These are phyloP conservation scores for Cryptomyrus ogoouensis DNA, from an alignment of 2,113 vertebrate species.

Conservation along the genomic window DNA sequence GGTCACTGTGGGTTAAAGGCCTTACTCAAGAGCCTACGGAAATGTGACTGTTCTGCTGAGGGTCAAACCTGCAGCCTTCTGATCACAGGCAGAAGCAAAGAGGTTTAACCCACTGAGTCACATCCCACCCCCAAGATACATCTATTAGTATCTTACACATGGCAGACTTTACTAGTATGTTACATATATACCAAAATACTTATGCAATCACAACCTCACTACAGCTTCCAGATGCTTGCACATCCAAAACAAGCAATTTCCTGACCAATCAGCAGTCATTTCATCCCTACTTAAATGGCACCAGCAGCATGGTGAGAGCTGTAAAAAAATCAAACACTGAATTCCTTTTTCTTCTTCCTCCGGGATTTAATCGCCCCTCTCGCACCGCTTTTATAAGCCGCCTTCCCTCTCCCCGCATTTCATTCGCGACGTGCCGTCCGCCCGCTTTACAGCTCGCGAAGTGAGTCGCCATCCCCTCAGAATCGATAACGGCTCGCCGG, in stretches of 20 bases:
- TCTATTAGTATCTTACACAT: not conserved
- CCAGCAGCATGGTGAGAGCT: not conserved
- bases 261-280: not conserved
- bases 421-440: not conserved
- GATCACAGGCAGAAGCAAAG: not conserved
- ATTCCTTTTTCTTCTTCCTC: not conserved
- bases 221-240: not conserved
- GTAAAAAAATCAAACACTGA: not conserved
- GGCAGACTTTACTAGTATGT: not conserved
- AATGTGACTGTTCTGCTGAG: not conserved
- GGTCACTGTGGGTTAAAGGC: not conserved
- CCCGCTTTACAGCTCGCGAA: not conserved
- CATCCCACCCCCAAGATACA: not conserved
- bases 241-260: not conserved
- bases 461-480: not conserved
- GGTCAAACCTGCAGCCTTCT: not conserved
- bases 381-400: not conserved
- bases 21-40: not conserved
- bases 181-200: not conserved
- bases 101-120: not conserved
- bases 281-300: not conserved
- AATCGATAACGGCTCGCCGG: slow-evolving; percentile 7
- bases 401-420: not conserved
- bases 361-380: not conserved
- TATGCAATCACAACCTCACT: not conserved